Base-by-base conservation (phyloP, 2,797 vertebrate species). In the Muscicapa comitata region DNA sequence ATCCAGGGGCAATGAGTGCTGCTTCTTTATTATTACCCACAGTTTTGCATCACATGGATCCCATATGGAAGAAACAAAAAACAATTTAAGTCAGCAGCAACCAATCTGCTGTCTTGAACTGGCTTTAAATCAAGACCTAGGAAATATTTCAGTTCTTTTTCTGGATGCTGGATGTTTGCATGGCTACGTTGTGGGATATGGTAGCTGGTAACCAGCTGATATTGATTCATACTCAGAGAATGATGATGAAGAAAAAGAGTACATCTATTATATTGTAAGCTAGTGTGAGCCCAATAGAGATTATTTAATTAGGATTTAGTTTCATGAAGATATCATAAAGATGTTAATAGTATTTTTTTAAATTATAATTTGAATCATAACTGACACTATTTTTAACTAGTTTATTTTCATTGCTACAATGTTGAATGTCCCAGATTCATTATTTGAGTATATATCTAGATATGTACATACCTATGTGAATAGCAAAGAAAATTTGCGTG, bases 191-290 rank as follows among this genome's bases (percentile, higher is more conserved):
- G 92, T 97, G 96, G 95, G 94, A 90, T 97, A 97, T 89, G 96
- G 97, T 98, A 98, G 98, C 98, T 98, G 98, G 98, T 98, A 98
- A 98, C 98, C 98, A 98, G 98, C 98, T 98, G 96, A 97, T 96
- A 96, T 10, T 96, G 96, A 96, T 97, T 97, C 94, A 95, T 97
- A 96, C 88, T 97, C 86, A 80, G 78, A 93, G 88, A 89, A 94
- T 17, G 76, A 94, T 90, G 91, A 88, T 73, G 70, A 96, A 86
- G 61, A 97, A 95, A 94, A 87, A 77, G 57, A 96, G 97, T 83
- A 97, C 97, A 91, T 90, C 96, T 97, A 97, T 90, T 95, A 92
- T 97, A 96, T 97, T 95, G 78, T 94, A 96, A 96, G 93, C 81
- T 94, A 97, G 86, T 84, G 90, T 96, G 94, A 97, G 96, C 95